Evolutionary conservation across 2,113 vertebrate genomes (phyloP).

Genomic region (Ia io): DNA sequence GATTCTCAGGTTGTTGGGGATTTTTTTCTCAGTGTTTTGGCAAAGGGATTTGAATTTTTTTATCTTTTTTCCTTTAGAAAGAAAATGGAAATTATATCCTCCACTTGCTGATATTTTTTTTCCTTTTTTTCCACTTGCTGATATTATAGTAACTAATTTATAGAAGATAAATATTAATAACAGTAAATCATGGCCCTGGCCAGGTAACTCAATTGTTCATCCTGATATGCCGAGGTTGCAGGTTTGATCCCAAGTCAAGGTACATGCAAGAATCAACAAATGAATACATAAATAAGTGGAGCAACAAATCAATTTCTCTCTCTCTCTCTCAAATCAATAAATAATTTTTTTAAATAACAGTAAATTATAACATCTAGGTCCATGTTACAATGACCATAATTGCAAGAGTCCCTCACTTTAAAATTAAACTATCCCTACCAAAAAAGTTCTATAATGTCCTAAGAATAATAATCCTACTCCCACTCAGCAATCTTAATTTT

Average conservation of each 20-base stretch:
- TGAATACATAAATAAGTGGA: too few species aligned
- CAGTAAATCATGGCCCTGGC: background rate
- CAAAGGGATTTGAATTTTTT: background rate
- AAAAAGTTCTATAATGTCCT: background rate
- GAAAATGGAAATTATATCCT: background rate
- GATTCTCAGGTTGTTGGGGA: background rate
- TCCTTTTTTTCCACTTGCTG: background rate
- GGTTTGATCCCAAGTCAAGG: background rate
- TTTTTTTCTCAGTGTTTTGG: constrained; percentile 15
- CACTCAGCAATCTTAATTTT: background rate
- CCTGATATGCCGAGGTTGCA: background rate
- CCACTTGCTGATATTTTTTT: background rate
- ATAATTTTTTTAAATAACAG: background rate
- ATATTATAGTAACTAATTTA: background rate
- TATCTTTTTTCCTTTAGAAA: background rate
- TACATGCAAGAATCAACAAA: background rate
- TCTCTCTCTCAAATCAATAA: background rate
- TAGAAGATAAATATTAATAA: constrained; percentile 26
- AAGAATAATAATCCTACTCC: background rate
- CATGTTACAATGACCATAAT: constrained; percentile 15
- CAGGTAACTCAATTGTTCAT: background rate
- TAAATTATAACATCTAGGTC: constrained; percentile 2
- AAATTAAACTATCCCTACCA: background rate
- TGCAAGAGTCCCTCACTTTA: background rate
- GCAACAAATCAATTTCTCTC: background rate